Evolutionary conservation across 2,113 vertebrate species (phyloP).

Genomic region (Ptyas mucosa): DNA sequence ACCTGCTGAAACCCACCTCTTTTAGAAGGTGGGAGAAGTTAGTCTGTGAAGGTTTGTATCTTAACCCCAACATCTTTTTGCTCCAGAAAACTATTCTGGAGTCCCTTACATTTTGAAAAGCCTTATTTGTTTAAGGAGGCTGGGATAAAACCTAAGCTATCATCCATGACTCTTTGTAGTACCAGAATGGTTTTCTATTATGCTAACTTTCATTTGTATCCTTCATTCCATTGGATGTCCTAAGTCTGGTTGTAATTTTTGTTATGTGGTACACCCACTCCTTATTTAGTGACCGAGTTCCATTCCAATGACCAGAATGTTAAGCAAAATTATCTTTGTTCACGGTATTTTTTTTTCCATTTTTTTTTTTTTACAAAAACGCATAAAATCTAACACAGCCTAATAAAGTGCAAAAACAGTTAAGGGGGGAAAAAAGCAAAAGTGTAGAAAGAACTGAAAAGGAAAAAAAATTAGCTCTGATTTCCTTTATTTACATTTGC

Average conservation of each 20-base stretch:
- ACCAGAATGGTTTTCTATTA: neutral
- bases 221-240: neutral
- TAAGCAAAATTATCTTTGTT: neutral
- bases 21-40: neutral
- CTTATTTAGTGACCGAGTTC: neutral
- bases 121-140: neutral
- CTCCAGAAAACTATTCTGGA: neutral
- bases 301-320: neutral
- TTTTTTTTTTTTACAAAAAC: neutral
- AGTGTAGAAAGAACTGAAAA: neutral
- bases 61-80: neutral
- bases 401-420: neutral
- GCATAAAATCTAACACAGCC: neutral
- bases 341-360: neutral
- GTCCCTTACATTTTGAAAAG: neutral
- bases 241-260: neutral
- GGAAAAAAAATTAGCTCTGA: neutral
- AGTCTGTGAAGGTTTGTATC: neutral
- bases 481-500: neutral
- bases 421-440: neutral
- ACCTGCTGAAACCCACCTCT: neutral
- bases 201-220: neutral
- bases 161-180: neutral
- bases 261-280: neutral
- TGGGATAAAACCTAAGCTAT: neutral